These are phyloP conservation scores for Panulirus ornatus DNA, from an alignment of 1,140 invertebrate species.

Conservation along the genomic window DNA sequence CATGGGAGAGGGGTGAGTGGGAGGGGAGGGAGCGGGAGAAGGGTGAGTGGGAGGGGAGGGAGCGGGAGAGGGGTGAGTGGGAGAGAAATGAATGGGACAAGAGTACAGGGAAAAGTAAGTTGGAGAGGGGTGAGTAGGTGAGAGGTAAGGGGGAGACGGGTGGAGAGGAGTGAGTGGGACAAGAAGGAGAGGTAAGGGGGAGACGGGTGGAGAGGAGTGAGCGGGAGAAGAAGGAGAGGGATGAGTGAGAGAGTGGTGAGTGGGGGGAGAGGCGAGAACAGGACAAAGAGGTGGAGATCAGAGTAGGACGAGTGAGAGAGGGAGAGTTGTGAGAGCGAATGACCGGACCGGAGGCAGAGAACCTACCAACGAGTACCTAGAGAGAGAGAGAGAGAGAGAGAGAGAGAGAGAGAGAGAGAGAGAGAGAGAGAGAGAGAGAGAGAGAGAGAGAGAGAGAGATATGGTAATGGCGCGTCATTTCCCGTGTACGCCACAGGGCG, in stretches of 20 bases:
- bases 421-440: slow-evolving; percentile 7
- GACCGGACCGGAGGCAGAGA: too few species aligned
- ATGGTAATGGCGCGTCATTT: not conserved
- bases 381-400: too few species aligned
- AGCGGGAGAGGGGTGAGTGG: not conserved
- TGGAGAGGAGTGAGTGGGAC: not conserved
- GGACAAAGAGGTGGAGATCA: not conserved
- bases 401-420: slow-evolving; percentile 6
- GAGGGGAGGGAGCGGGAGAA: not conserved
- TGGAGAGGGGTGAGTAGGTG: not conserved
- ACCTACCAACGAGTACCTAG: too few species aligned
- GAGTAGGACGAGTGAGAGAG: too few species aligned
- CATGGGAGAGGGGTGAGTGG: too few species aligned
- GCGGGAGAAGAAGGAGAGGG: too few species aligned
- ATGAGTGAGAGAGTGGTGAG: not conserved
- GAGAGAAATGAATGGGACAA: not conserved
- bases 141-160: not conserved
- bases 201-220: not conserved
- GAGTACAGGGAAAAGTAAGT: too few species aligned
- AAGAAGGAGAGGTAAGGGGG: not conserved
- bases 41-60: not conserved
- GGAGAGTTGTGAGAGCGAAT: too few species aligned
- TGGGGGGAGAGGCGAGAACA: not conserved
- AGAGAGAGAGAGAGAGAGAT: slow-evolving; percentile 2
- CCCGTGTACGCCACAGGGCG: too few species aligned